A percentile compares a stretch with the other conserved stretches of the same genome.
phyloP scores from a whole-genome alignment of 2,797 vertebrate genomes.

The Chaenodraco wilsoni region DNA sequence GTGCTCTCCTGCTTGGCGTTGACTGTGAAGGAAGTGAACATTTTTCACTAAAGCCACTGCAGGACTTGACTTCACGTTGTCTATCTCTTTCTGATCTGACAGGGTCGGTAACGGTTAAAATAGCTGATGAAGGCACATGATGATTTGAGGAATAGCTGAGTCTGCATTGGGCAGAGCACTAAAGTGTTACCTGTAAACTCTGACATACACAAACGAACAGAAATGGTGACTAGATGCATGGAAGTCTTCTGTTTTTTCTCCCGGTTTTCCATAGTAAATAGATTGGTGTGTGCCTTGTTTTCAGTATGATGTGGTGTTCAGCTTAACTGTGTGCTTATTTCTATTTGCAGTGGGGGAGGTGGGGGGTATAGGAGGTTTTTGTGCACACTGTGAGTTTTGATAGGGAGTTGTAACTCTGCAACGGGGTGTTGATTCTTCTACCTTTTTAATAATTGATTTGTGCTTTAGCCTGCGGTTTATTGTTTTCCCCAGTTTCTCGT shows the following conservation, averaged over 20 bases:
- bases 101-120: constrained; percentile 98
- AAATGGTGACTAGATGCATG: constrained; percentile 99
- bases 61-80: constrained; percentile 93
- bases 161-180: constrained; percentile 92
- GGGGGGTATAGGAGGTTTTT: constrained; percentile 67
- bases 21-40: constrained; percentile 80
- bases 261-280: constrained; percentile 89
- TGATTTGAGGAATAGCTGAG: constrained; percentile 98
- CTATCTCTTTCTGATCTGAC: constrained; percentile 99
- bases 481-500: constrained; percentile 55
- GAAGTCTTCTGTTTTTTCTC: constrained; percentile 83
- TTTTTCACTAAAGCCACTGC: constrained; percentile 71
- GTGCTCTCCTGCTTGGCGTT: constrained; percentile 79
- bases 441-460: constrained; percentile 85
- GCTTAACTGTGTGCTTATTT: constrained; percentile 98
- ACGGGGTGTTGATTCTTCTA: constrained; percentile 77
- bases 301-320: constrained; percentile 98
- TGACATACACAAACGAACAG: constrained; percentile 94
- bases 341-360: constrained; percentile 87
- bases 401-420: constrained; percentile 79
- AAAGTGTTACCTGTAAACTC: constrained; percentile 95
- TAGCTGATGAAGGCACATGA: constrained; percentile 95
- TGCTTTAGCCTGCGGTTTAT: constrained; percentile 84
- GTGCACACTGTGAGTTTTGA: constrained; percentile 83
- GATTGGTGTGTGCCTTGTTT: constrained; percentile 93